Base-by-base conservation (phyloP, 1,140 invertebrate species). In the Lepidurus arcticus region DNA sequence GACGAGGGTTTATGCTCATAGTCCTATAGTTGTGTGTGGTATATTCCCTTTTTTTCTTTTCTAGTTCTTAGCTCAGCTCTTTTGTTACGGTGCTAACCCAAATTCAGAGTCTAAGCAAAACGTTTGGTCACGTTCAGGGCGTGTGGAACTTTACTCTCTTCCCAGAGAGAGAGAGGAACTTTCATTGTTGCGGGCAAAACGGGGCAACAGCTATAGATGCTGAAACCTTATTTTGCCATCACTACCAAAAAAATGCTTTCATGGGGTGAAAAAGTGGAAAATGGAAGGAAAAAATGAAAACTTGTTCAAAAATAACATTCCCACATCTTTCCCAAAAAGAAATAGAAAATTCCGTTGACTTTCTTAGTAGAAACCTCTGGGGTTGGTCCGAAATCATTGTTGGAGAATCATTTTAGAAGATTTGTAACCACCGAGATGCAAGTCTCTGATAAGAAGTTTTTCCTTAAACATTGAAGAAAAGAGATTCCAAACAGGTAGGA, bases 81-180 rank as follows among this genome's bases (percentile, higher is more conserved):
- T 65, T 65, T 65, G 53, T 65, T 65, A 65, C 53, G 53, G 21
- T 16, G 53, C 53, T 65, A 65, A 65, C 53, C 53, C 13, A 65
- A 65, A 65, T 65, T 65, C 53, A 65, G 53, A 65, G 53, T 65
- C 53, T 21, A 65, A 65, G 53, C 53, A 65, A 65, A 65, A 65
- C 53, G 53, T 65, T 65, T 65, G 53, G 53, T 65, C 53, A 65
- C 53, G 53, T 65, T 65, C 53, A 65, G 53, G 53, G 53, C 13
- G 53, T 65, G 53, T 65, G 53, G 53, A 65, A 65, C 53, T 65
- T 65, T 65, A 65, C 53, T 13, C 53, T 65, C 53, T 21, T 34
- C 34, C 34, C 34, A 34, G 34, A 34, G 34, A 34, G 34, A 34
- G 34, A 34, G 6, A 21, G 53, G 21, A 65, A 65, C 53, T 16